phyloP scores from a whole-genome alignment of 2,113 vertebrate species.

The Oxyura jamaicensis region DNA sequence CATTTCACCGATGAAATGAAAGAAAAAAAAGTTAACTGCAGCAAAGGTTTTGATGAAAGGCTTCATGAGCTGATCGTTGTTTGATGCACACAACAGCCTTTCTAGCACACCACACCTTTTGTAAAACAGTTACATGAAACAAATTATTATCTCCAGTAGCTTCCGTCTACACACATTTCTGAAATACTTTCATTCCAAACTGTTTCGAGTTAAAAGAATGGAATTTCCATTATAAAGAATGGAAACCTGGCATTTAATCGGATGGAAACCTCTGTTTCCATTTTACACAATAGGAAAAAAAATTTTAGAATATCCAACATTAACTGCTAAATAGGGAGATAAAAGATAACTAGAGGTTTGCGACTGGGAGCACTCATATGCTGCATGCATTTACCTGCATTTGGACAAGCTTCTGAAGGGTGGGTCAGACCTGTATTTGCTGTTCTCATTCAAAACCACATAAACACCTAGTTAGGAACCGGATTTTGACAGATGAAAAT shows the following conservation, averaged over 20 bases:
- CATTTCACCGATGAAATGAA: background rate
- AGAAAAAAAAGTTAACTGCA: background rate
- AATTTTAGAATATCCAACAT: background rate
- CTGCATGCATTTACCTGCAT: background rate
- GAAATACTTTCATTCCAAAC: background rate
- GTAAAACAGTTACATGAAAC: background rate
- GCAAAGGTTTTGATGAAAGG: constrained; percentile 12
- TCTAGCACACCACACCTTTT: constrained; percentile 2
- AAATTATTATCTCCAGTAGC: constrained; percentile 21
- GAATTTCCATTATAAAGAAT: background rate
- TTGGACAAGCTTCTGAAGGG: background rate
- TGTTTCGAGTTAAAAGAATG: background rate
- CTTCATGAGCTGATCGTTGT: background rate
- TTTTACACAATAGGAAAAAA: background rate
- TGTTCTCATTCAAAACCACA: background rate
- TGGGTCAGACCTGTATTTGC: background rate
- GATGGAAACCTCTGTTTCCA: constrained; percentile 61
- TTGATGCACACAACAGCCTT: background rate
- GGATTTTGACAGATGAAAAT: background rate
- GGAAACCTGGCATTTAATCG: constrained; percentile 57
- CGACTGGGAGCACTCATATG: background rate
- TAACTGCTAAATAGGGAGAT: background rate
- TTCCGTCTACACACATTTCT: constrained; percentile 45
- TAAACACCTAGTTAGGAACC: background rate
- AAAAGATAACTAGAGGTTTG: constrained; percentile 10